Evolutionary conservation across 2,797 vertebrate genomes (phyloP).

Genomic region (Diglossa cyanea): DNA sequence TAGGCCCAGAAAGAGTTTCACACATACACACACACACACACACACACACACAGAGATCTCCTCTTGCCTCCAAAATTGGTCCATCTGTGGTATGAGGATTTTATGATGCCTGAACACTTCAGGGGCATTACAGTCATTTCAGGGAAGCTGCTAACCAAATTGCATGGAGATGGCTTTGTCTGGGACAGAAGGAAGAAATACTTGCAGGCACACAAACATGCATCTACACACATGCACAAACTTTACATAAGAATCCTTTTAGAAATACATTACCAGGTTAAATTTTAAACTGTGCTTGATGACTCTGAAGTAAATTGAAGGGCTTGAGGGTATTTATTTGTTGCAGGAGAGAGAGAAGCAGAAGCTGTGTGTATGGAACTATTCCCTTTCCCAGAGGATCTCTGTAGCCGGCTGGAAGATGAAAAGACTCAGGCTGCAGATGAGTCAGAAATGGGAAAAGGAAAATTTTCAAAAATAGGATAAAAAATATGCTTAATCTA

Average conservation of each 20-base stretch:
- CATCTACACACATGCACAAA: neutral
- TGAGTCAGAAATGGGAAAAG: neutral
- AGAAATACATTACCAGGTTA: neutral
- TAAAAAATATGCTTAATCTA: neutral
- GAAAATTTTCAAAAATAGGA: neutral
- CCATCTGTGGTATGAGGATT: slow-evolving; percentile 33
- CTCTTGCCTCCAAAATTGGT: neutral
- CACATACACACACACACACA: neutral
- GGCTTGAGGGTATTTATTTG: slow-evolving; percentile 9
- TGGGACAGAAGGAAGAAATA: neutral
- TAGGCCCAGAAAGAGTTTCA: neutral
- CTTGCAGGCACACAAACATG: neutral
- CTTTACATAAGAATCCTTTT: neutral
- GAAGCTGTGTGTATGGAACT: neutral
- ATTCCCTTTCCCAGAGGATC: slow-evolving; percentile 23
- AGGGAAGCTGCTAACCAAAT: slow-evolving; percentile 13
- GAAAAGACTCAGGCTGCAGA: slow-evolving; percentile 13
- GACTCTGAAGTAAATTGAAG: neutral
- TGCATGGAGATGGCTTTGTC: neutral
- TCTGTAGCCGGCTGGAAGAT: neutral
- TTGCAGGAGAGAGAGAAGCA: neutral
- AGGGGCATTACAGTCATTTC: neutral
- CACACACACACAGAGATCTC: neutral
- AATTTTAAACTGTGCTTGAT: neutral
- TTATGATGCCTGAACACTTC: slow-evolving; percentile 42